These are phyloP conservation scores for Machimus atricapillus DNA, from an alignment of 2,888 invertebrate species.

Conservation along the genomic window DNA sequence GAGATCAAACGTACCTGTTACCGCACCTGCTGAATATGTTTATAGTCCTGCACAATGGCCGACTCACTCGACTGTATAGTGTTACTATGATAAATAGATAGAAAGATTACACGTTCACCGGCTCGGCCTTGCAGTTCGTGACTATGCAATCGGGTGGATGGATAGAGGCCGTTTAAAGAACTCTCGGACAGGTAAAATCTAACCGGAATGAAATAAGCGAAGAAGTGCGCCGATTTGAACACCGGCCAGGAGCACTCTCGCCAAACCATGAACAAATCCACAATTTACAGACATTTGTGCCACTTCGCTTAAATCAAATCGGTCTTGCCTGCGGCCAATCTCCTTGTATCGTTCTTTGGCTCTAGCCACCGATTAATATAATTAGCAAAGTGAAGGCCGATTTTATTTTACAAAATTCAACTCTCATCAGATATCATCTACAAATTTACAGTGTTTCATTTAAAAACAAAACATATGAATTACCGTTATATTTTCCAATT, in stretches of 20 bases:
- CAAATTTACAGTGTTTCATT: background rate
- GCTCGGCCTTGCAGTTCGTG: constrained; percentile 18
- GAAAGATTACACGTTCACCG: background rate
- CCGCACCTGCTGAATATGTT: constrained; percentile 2
- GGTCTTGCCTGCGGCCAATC: background rate
- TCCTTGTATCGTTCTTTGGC: background rate
- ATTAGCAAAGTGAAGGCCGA: background rate
- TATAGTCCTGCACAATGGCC: background rate
- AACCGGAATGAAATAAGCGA: background rate
- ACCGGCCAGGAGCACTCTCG: background rate
- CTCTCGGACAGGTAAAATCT: background rate
- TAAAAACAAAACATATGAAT: background rate
- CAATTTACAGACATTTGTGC: background rate
- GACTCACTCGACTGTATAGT: background rate
- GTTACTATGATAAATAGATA: background rate
- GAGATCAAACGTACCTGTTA: background rate
- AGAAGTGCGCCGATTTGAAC: background rate
- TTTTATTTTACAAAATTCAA: background rate
- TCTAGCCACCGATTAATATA: background rate
- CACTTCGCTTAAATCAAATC: background rate
- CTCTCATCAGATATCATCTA: background rate
- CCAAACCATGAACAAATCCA: background rate
- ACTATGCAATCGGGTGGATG: background rate
- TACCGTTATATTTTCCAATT: background rate
- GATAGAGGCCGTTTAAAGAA: background rate